These are phyloP conservation scores for Bombus confusus DNA, from an alignment of 1,140 invertebrate genomes.

Conservation along the genomic window DNA sequence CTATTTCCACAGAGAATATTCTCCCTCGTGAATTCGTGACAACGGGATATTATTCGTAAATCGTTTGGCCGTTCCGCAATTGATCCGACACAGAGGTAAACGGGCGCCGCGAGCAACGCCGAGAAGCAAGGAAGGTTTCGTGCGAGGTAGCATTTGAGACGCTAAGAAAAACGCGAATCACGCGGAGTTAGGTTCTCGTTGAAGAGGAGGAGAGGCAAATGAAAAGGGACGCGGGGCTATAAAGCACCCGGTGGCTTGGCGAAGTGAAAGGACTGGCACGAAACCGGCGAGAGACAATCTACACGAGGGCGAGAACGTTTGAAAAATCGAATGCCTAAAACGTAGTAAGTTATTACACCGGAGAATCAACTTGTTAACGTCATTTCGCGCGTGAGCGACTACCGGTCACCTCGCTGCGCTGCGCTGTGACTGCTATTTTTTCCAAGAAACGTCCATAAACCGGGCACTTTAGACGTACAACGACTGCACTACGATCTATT, in stretches of 20 bases:
- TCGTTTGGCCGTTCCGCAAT: background rate
- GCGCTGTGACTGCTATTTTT: conserved; percentile 64
- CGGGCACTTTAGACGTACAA: conserved; percentile 73
- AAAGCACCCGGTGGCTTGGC: background rate
- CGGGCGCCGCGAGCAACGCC: background rate
- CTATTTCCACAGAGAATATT: background rate
- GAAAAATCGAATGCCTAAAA: conserved; percentile 35
- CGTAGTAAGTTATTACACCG: conserved; percentile 49
- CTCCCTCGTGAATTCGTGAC: conserved; percentile 4
- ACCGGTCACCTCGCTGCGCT: conserved; percentile 54
- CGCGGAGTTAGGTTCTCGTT: conserved; percentile 2
- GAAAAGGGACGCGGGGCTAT: conserved; percentile 21
- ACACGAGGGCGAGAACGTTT: background rate
- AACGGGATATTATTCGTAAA: conserved; percentile 17
- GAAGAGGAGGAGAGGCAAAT: background rate
- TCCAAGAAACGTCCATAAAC: conserved; percentile 72
- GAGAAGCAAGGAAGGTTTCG: conserved; percentile 6
- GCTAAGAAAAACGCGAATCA: conserved; percentile 6
- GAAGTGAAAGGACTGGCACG: conserved; percentile 26
- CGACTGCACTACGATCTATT: conserved; percentile 57
- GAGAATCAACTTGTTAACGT: conserved; percentile 59
- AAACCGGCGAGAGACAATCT: conserved; percentile 26
- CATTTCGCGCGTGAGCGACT: conserved; percentile 64
- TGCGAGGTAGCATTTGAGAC: background rate
- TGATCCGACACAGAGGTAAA: conserved; percentile 6